A percentile compares a stretch with the other conserved stretches of the same genome.
Conservation (phyloP, 2,888 invertebrate genomes). For the Sphecodes monilicornis region DNA sequence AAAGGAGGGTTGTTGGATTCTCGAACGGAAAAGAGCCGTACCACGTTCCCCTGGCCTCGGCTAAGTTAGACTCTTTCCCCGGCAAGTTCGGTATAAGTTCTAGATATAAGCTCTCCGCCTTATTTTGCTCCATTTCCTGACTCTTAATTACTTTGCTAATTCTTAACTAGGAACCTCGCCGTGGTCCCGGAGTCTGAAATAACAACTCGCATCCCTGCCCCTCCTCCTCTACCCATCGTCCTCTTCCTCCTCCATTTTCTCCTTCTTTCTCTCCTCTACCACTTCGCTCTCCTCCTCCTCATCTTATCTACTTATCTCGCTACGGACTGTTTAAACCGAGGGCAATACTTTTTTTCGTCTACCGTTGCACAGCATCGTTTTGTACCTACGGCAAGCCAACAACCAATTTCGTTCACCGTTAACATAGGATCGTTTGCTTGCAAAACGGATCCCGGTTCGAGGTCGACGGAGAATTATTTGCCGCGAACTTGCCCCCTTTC, state of each 20-base stretch:
- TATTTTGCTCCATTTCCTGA: slow-evolving; percentile 81
- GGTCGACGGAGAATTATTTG: slow-evolving; percentile 39
- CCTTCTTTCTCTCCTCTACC: not conserved
- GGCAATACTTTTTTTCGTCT: slow-evolving; percentile 61
- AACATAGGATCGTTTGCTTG: slow-evolving; percentile 53
- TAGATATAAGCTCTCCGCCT: slow-evolving; percentile 77
- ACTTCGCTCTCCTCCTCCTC: not conserved
- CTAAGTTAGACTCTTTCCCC: slow-evolving; percentile 68
- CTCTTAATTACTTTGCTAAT: slow-evolving; percentile 83
- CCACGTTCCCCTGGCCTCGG: slow-evolving; percentile 65
- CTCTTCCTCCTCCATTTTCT: not conserved
- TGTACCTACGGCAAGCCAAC: slow-evolving; percentile 40
- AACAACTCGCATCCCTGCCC: slow-evolving; percentile 74
- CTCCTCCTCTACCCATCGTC: slow-evolving; percentile 16
- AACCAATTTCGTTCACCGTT: slow-evolving; percentile 64
- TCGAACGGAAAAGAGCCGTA: slow-evolving; percentile 73
- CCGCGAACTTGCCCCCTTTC: slow-evolving; percentile 14
- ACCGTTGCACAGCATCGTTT: slow-evolving; percentile 30
- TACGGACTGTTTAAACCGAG: slow-evolving; percentile 64
- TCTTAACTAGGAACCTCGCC: slow-evolving; percentile 78
- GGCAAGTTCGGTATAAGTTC: slow-evolving; percentile 78
- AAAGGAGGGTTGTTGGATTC: slow-evolving; percentile 63
- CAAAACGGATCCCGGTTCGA: slow-evolving; percentile 37
- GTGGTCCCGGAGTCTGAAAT: slow-evolving; percentile 77
- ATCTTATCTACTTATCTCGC: slow-evolving; percentile 60